Evolutionary conservation across 2,888 invertebrate species (phyloP), one percentile per base, ranked within the genome.

Genomic region (Drosophila incognita): DNA sequence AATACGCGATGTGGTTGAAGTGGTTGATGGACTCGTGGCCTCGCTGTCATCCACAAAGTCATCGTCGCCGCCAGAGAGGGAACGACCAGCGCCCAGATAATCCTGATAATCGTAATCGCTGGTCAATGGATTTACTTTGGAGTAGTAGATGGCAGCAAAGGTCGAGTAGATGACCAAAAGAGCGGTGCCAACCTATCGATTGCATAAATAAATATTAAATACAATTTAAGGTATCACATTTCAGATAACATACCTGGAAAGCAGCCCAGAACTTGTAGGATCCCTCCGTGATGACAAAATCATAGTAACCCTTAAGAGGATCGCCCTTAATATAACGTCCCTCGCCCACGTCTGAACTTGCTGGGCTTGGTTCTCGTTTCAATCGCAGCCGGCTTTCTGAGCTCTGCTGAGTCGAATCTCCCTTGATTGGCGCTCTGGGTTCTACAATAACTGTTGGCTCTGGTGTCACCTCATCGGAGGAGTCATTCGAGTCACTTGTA

Each of bases 221-320:
- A 8, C 46, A 24, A 15, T 46, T 46, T 24, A 24, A 46, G 24
- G 8, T 15, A 8, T 15, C 24, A 15, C 24, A 8, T 24, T 24
- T 46, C 24, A 38, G 11, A 13, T 27, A 8, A 42, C 91, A 93
- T 92, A 97, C 97, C 95, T 97, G 97, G 92, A 97, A 97, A 11
- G 94, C 96, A 40, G 97, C 97, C 97, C 97, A 97, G 93, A 97
- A 97, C 92, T 97, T 97, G 93, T 97, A 97, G 24, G 97, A 97
- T 3, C 97, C 97, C 92, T 97, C 97, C 87, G 97, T 97, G 90
- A 97, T 97, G 79, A 97, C 94, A 93, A 97, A 97, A 92, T 97
- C 97, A 91, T 97, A 97, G 93, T 97, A 97, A 0, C 96, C 96
- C 40, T 95, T 95, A 95, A 96, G 96, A 59, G 96, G 96, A 92